These are phyloP conservation scores for Ancistrus triradiatus DNA, from an alignment of 2,113 vertebrate genomes.

Conservation along the genomic window DNA sequence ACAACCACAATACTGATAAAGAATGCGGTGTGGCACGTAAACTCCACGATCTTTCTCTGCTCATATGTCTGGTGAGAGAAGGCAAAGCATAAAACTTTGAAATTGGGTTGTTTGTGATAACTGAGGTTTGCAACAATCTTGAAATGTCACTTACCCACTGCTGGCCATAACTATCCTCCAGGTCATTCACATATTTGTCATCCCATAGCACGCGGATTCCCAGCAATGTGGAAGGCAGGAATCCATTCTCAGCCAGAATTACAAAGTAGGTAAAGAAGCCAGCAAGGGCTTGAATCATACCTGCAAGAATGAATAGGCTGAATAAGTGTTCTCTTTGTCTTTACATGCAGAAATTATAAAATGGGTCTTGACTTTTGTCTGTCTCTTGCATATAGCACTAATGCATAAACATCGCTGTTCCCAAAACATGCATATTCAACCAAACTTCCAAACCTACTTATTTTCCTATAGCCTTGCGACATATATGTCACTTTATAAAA, in stretches of 20 bases:
- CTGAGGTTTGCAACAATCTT: not conserved
- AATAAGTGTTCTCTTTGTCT: not conserved
- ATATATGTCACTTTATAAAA: too few relatives aligned
- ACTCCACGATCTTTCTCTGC: constrained; percentile 93
- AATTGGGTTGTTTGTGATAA: too few relatives aligned
- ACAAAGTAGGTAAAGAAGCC: constrained; percentile 96
- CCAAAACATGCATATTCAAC: too few relatives aligned
- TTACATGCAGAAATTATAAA: too few relatives aligned
- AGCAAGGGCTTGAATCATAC: constrained; percentile 90
- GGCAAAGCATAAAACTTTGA: not conserved
- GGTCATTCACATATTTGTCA: constrained; percentile 81
- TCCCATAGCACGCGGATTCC: constrained; percentile 90
- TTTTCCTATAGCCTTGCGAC: too few relatives aligned
- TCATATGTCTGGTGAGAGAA: constrained; percentile 79
- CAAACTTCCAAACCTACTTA: too few relatives aligned
- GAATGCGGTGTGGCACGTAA: constrained; percentile 91
- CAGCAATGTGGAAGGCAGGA: constrained; percentile 79
- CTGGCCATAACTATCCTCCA: constrained; percentile 85
- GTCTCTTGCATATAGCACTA: too few relatives aligned
- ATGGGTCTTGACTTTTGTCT: too few relatives aligned
- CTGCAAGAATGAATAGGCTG: constrained; percentile 46
- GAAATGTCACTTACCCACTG: constrained; percentile 77
- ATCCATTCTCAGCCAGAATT: constrained; percentile 92
- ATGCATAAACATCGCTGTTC: too few relatives aligned
- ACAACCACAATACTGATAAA: constrained; percentile 90